A percentile compares a stretch with the other conserved stretches of the same genome.
Conservation (phyloP, 2,888 invertebrate species). For the Synergus itoensis region DNA sequence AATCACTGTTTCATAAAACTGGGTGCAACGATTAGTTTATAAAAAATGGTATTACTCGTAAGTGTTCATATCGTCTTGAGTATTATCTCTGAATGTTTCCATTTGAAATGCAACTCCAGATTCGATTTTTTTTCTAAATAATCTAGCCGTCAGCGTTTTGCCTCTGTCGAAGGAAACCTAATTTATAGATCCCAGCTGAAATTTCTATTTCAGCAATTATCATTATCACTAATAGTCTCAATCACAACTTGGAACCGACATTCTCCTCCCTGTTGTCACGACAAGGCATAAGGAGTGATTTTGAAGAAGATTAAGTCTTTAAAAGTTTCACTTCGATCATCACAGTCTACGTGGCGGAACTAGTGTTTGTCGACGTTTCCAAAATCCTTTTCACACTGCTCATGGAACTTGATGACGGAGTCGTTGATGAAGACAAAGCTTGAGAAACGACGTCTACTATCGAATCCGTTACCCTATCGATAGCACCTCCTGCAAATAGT, state of each 20-base stretch:
- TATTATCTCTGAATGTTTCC: conserved; percentile 23
- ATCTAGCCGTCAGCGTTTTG: not conserved
- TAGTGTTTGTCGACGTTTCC: not conserved
- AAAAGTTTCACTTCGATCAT: conserved; percentile 27
- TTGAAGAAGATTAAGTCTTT: conserved; percentile 39
- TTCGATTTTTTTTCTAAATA: not conserved
- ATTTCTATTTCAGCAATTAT: conserved; percentile 13
- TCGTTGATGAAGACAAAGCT: conserved; percentile 4
- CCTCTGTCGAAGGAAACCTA: not conserved
- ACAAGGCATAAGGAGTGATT: conserved; percentile 34
- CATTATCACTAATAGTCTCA: conserved; percentile 17
- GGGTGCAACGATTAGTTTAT: conserved; percentile 1
- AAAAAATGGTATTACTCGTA: conserved; percentile 14
- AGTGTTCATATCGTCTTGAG: conserved; percentile 7
- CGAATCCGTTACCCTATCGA: conserved; percentile 53
- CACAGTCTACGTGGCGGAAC: not conserved
- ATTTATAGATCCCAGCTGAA: conserved; percentile 5
- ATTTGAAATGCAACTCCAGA: conserved; percentile 15
- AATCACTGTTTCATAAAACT: conserved; percentile 32
- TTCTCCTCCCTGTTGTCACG: not conserved
- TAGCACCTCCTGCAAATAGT: conserved; percentile 47
- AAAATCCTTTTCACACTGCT: conserved; percentile 5
- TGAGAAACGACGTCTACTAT: conserved; percentile 49
- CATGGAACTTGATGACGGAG: not conserved
- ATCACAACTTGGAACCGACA: conserved; percentile 28